A percentile compares a stretch with the other conserved stretches of the same genome.
Conservation (phyloP, 2,888 invertebrate species). For the Piscicola geometra region DNA sequence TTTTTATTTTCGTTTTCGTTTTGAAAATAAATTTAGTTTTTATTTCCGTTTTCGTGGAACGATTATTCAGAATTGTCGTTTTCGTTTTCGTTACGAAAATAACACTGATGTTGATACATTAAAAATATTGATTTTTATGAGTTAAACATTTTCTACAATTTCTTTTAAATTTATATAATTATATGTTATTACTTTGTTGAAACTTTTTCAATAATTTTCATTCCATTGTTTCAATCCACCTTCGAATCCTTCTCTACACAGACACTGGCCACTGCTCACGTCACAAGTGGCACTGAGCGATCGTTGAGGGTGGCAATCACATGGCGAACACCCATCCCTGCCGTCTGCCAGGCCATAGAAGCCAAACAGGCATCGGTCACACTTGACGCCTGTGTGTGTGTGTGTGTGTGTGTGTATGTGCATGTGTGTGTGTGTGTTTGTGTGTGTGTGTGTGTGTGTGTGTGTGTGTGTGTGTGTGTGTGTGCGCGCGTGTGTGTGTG, state of each 20-base stretch:
- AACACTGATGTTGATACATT: no score
- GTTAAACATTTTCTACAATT: no score
- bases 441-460: neutral
- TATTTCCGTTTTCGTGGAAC: no score
- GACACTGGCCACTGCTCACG: conserved; percentile 51
- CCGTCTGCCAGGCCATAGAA: conserved; percentile 50
- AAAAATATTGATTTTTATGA: no score
- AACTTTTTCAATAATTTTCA: no score
- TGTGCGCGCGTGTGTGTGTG: neutral
- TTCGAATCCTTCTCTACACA: conserved; percentile 46
- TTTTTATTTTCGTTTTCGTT: no score
- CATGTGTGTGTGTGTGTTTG: conserved; percentile 46
- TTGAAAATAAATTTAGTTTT: no score
- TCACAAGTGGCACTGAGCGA: conserved; percentile 48
- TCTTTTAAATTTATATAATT: no score
- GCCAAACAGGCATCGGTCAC: conserved; percentile 51
- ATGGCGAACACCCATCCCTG: conserved; percentile 49
- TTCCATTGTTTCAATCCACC: no score
- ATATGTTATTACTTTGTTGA: no score
- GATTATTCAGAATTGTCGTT: no score
- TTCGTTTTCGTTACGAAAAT: no score
- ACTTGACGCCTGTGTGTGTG: conserved; percentile 38
- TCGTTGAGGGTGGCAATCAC: conserved; percentile 49
- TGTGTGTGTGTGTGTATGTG: conserved; percentile 36
- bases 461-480: neutral